phyloP scores from a whole-genome alignment of 2,797 vertebrate genomes.

The Ambastaia sidthimunki region DNA sequence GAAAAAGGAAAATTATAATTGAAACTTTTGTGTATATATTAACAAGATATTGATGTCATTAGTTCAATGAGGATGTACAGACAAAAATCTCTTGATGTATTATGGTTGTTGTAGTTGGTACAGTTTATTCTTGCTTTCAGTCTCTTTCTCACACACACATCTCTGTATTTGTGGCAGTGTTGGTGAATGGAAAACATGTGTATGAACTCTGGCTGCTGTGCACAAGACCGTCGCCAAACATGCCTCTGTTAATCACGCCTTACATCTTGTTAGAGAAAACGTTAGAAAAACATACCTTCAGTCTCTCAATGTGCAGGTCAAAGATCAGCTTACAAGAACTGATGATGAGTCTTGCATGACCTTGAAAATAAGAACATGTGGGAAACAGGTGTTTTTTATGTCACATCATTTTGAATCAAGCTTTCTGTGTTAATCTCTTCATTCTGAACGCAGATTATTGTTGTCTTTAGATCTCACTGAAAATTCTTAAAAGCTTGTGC shows the following conservation, averaged over 20 bases:
- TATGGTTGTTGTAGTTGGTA: background rate
- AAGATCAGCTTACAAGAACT: background rate
- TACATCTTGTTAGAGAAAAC: background rate
- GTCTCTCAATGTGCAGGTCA: background rate
- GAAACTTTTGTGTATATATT: no score
- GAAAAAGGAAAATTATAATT: no score
- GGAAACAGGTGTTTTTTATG: background rate
- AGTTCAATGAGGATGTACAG: background rate
- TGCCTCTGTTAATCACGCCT: slow-evolving; percentile 29
- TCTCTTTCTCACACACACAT: slow-evolving; percentile 10
- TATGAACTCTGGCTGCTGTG: slow-evolving; percentile 34
- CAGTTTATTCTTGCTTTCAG: background rate
- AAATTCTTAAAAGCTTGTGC: no score
- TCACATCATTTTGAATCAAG: background rate
- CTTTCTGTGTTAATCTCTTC: background rate
- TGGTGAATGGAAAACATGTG: slow-evolving; percentile 54
- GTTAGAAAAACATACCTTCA: background rate
- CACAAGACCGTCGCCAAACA: slow-evolving; percentile 7
- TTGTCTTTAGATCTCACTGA: background rate
- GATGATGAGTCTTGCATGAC: background rate
- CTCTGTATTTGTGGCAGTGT: slow-evolving; percentile 12
- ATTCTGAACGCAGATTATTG: background rate
- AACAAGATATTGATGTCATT: no score
- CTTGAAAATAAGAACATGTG: background rate
- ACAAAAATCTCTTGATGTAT: background rate